Conservation (phyloP, 2,888 invertebrate genomes). For the Tromatobia lineatoria region DNA sequence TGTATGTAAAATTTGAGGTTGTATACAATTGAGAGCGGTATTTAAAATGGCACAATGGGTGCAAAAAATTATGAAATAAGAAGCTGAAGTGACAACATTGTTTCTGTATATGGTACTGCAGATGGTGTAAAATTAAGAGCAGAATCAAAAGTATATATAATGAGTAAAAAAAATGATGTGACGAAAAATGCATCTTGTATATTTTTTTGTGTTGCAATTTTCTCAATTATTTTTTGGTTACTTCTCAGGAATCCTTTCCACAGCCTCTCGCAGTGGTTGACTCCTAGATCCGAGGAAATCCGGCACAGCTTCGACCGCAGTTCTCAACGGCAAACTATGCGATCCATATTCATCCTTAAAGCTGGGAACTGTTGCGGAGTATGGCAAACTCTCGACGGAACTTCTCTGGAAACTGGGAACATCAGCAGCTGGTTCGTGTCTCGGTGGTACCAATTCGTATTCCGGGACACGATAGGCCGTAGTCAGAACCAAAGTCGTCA, state of each 20-base stretch:
- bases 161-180: too few relatives aligned
- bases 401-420: slow-evolving; percentile 84
- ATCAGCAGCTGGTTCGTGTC: slow-evolving; percentile 70
- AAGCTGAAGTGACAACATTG: too few relatives aligned
- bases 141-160: too few relatives aligned
- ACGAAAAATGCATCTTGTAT: too few relatives aligned
- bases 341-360: slow-evolving; percentile 82
- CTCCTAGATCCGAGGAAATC: slow-evolving; percentile 62
- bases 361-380: slow-evolving; percentile 55
- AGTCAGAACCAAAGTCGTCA: slow-evolving; percentile 73
- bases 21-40: too few relatives aligned
- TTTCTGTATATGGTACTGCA: too few relatives aligned
- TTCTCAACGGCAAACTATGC: slow-evolving; percentile 88
- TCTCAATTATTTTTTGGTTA: slow-evolving; percentile 14
- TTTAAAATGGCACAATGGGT: too few relatives aligned
- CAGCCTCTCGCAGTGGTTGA: slow-evolving; percentile 67
- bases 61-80: too few relatives aligned
- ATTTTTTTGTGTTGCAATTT: not conserved
- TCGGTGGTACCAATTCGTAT: slow-evolving; percentile 71
- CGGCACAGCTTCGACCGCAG: slow-evolving; percentile 89
- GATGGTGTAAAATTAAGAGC: too few relatives aligned
- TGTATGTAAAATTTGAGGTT: too few relatives aligned
- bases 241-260: slow-evolving; percentile 63
- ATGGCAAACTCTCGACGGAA: slow-evolving; percentile 85
- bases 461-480: slow-evolving; percentile 79